Evolutionary conservation across 2,113 vertebrate genomes (phyloP), one percentile per base, ranked within the genome.

Genomic region (Aldabrachelys gigantea): DNA sequence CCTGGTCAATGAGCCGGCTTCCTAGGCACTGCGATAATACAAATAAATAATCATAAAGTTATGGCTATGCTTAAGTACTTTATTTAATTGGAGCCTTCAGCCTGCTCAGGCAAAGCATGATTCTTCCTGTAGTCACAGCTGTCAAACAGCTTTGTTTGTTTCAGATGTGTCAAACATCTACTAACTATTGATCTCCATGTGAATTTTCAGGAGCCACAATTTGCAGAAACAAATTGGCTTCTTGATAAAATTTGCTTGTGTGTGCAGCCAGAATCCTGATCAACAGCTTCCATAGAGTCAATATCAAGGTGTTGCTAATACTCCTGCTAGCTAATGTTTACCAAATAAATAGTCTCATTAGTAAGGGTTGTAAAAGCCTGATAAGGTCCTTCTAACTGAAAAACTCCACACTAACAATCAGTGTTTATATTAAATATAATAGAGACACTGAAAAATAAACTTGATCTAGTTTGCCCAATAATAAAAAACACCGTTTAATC

Each of bases 301-400:
- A 1, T 52, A 94, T 84, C 83, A 89, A 91, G 85, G 94, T 96
- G 94, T 86, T 95, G 89, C 85, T 96, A 25, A 94, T 97, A 84
- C 86, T 97, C 78, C 5, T 57, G 56, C 57, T 94, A 82, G 89
- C 75, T 96, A 83, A 87, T 83, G 92, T 96, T 97, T 97, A 92
- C 93, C 92, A 93, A 97, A 97, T 93, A 97, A 98, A 97, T 94
- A 95, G 90, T 59, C 80, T 96, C 94, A 92, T 97, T 96, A 96
- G 91, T 86, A 91, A 91, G 88, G 85, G 80, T n/a, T 97, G 93
- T 96, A 97, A 98, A 98, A 97, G 83, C 85, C 69, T 4, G 75
- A 91, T 97, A 97, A 97, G 91, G 95, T 94, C 88, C 94, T 97
- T 94, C 88, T 94, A 97, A 97, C 97, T 94, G 82, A 12, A 62